Evolutionary conservation across 2,888 invertebrate species (phyloP), one percentile per base, ranked within the genome.

Genomic region (Ornithoptera priamus): DNA sequence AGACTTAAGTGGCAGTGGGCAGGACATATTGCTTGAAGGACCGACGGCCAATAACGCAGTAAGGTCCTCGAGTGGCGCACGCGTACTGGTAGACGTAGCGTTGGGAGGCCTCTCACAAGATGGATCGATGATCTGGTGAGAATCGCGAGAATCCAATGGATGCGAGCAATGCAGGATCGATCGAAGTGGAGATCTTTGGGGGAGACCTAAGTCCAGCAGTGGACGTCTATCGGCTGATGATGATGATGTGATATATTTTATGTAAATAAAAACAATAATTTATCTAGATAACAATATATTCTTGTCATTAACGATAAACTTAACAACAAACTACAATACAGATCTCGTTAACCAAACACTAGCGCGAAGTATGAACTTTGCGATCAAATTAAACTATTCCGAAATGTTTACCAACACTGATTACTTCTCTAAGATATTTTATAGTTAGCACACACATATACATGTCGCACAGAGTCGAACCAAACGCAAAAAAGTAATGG

Each of bases 211-310:
- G 22, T 22, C 22, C 22, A 22, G 22, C 22, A 22, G 22, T 22
- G 22, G 22, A 22, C 22, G 22, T 22, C 22, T 22, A 22, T 22
- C 22, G 22, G 22, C 22, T 22, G 22, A 22, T 22, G 22, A 22
- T 22, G 22, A 22, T 22, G 22, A 12, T 8, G 8, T 8, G 12
- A 42, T 8, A 42, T 6, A 2, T 56, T n/a, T 56, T 20, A n/a
- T 56, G 2, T 80, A 82, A 81, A 90, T 87, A 85, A 80, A 76
- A 87, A 87, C 81, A 72, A 78, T 74, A 70, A 70, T 75, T 75
- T 86, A 89, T 92, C 91, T 92, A 92, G 89, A 89, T 92, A 92
- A 92, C 92, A 92, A 91, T 92, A 91, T 92, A 92, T 92, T 91
- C 85, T 91, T 91, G 92, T 91, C 88, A 90, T 88, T 90, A 90